Evolutionary conservation across 2,888 invertebrate genomes (phyloP).

Genomic region (Cheilosia vernalis): DNA sequence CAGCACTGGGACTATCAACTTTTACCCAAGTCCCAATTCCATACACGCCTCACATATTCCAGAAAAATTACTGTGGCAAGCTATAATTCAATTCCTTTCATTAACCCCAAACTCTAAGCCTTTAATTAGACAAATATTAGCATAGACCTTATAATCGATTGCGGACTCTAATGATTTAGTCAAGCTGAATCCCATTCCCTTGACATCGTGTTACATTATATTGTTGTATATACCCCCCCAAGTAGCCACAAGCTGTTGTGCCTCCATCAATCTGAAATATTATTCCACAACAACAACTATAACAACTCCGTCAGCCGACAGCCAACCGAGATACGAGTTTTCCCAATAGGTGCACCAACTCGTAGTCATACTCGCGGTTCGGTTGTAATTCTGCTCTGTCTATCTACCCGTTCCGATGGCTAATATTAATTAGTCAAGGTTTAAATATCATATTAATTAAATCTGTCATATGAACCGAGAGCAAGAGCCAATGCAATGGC

Average conservation of each 20-base stretch:
- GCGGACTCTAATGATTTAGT: neutral
- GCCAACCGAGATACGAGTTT: neutral
- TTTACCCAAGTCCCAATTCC: too few species aligned
- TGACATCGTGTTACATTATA: slow-evolving; percentile 15
- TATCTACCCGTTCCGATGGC: neutral
- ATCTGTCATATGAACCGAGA: slow-evolving; percentile 58
- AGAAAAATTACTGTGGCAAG: too few species aligned
- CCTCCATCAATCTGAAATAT: neutral
- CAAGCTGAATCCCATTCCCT: slow-evolving; percentile 3
- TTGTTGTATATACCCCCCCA: neutral
- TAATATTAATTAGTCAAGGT: slow-evolving; percentile 60
- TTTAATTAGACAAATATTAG: slow-evolving; percentile 9
- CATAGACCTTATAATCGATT: slow-evolving; percentile 22
- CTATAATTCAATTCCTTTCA: too few species aligned
- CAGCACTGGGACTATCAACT: too few species aligned
- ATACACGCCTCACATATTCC: too few species aligned
- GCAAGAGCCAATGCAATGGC: slow-evolving; percentile 2
- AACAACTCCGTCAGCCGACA: neutral
- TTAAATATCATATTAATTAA: slow-evolving; percentile 69
- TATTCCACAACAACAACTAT: slow-evolving; percentile 26
- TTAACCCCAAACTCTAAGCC: neutral
- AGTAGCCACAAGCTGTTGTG: slow-evolving; percentile 8
- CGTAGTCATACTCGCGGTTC: too few species aligned
- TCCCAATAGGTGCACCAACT: too few species aligned
- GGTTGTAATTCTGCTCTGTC: too few species aligned